phyloP scores from a whole-genome alignment of 2,797 vertebrate genomes.

The Parotocinclus haroldoi region DNA sequence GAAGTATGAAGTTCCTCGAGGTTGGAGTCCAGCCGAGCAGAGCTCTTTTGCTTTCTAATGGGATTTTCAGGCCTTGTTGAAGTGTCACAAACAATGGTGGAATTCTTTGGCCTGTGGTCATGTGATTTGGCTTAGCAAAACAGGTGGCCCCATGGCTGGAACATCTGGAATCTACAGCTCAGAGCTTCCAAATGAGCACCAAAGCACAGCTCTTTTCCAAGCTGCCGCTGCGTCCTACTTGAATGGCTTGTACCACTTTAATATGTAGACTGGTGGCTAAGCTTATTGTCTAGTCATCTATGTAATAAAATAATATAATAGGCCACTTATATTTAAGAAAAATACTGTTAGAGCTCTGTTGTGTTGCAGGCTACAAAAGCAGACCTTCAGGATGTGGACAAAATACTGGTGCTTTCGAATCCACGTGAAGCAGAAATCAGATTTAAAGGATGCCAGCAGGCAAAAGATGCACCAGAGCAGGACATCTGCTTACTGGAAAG shows the following conservation, averaged over 20 bases:
- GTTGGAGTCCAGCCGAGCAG: neutral
- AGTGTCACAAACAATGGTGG: slow-evolving; percentile 33
- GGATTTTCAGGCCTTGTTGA: slow-evolving; percentile 30
- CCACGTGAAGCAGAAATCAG: neutral
- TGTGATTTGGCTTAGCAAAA: slow-evolving; percentile 42
- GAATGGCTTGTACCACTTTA: no score
- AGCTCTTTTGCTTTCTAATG: slow-evolving; percentile 26
- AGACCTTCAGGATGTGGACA: slow-evolving; percentile 16
- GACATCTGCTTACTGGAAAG: neutral
- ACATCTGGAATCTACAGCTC: slow-evolving; percentile 48
- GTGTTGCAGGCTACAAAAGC: neutral
- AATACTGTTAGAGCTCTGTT: neutral
- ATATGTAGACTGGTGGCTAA: no score
- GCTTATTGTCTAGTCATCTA: no score
- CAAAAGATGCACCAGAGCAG: neutral
- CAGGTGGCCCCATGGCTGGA: slow-evolving; percentile 45
- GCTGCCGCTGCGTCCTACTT: no score
- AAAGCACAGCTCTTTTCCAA: neutral
- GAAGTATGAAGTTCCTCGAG: neutral
- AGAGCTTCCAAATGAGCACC: slow-evolving; percentile 23
- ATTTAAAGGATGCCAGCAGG: neutral
- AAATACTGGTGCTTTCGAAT: neutral
- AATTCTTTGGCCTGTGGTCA: slow-evolving; percentile 38
- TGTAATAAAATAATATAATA: neutral
- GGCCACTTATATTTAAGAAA: neutral